Percentiles rank a stretch among this genome's conserved stretches.
Evolutionary conservation across 2,888 invertebrate genomes (phyloP).

Genomic region (Sussaba pulchella): DNA sequence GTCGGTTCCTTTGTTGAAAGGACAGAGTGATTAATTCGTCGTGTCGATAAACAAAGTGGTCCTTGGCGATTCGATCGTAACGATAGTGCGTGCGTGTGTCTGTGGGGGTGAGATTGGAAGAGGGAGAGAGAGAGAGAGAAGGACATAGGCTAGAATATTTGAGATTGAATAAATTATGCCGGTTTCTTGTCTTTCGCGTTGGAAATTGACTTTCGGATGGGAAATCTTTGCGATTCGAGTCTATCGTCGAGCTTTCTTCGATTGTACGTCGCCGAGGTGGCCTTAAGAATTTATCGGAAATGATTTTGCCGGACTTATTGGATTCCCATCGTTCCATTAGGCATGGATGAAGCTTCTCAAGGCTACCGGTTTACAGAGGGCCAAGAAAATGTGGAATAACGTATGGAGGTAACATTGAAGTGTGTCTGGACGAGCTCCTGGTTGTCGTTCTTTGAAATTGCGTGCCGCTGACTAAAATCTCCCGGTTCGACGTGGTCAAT

Average conservation of each 20-base stretch:
- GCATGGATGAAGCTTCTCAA: conserved; percentile 28
- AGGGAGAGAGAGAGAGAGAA: too few relatives aligned
- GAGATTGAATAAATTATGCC: conserved; percentile 44
- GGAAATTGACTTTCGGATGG: conserved; percentile 4
- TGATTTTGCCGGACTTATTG: conserved; percentile 34
- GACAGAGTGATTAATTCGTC: conserved; percentile 48
- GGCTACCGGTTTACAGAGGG: background rate
- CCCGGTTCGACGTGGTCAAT: conserved; percentile 32
- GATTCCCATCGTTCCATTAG: conserved; percentile 50
- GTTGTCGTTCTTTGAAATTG: conserved; percentile 33
- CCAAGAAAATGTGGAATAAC: background rate
- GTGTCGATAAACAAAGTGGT: conserved; percentile 30
- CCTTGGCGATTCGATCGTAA: background rate
- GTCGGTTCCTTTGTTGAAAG: background rate
- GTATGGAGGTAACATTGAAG: background rate
- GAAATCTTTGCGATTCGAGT: conserved; percentile 25
- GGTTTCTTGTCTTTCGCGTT: background rate
- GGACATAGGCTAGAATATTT: too few relatives aligned
- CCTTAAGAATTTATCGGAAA: conserved; percentile 46
- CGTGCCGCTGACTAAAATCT: conserved; percentile 20
- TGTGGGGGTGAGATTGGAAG: too few relatives aligned
- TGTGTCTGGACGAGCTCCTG: background rate
- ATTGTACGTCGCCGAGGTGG: background rate
- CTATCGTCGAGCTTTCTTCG: background rate
- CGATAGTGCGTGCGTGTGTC: background rate